Base-by-base conservation (phyloP, 2,113 vertebrate genomes). In the Kryptolebias marmoratus region DNA sequence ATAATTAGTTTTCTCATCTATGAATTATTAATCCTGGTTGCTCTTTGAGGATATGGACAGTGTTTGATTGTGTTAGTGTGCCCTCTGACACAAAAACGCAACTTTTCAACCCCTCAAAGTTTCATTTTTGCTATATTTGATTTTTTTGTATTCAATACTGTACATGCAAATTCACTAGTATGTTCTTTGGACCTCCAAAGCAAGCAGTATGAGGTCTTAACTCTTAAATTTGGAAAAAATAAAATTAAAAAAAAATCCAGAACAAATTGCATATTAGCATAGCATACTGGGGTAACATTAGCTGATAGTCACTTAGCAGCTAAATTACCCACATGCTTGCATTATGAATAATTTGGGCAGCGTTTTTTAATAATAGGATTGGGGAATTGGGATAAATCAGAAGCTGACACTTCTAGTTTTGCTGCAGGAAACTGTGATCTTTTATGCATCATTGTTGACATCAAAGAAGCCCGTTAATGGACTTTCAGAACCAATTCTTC, bases 11-110 rank as follows among this genome's bases (percentile, higher is more conserved):
- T 89, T 71, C 83, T 90, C 73, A 82, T 82, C 81, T 81, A 92
- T 95, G 90, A 94, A 95, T 95, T 93, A 95, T 95, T 92, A 92
- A 94, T 89, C 83, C 68, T 9, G 67, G 52, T 73, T 75, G 48
- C 64, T 82, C 76, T 87, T 87, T 79, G 82, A 88, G 87, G 75
- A 45, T 79, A 83, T 62, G 78, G 84, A 86, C 84, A 82, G 80
- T 31, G 30, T 28, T n/a, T 45, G 73, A 69, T 71, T 70, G 44
- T 66, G 80, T 85, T 82, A 80, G 58, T 3, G 42, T 9, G 30
- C 56, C 72, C 68, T 59, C 62, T 84, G 83, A 87, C 82, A 83
- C 30, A 56, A 13, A 55, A 13, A n/a, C 73, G 12, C 18, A 71
- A 61, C 73, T 64, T 79, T 81, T 87, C 85, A 80, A 87, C 72